Evolutionary conservation across 1,140 invertebrate species (phyloP).

Genomic region (Hestina assimilis): DNA sequence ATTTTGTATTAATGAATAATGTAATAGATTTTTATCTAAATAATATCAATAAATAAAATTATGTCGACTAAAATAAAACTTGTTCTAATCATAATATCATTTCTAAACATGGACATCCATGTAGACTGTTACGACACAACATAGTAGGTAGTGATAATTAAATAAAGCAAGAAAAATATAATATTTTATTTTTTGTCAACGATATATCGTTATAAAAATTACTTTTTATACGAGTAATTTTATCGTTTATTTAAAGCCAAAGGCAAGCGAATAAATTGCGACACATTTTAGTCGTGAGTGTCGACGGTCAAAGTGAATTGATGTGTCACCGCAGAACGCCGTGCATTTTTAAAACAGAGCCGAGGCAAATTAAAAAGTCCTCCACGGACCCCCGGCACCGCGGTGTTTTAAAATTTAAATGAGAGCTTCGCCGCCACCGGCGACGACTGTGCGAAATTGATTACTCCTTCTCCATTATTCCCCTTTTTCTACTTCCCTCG

Average conservation of each 20-base stretch:
- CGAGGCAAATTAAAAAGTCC: slow-evolving; percentile 75
- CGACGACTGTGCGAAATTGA: slow-evolving; percentile 76
- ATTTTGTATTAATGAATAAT: background rate
- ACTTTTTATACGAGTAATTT: too few species aligned
- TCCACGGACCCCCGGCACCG: slow-evolving; percentile 58
- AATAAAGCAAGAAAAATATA: too few species aligned
- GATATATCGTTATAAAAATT: too few species aligned
- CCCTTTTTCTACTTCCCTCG: slow-evolving; percentile 73
- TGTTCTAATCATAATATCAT: slow-evolving; percentile 8
- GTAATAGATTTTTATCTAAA: slow-evolving; percentile 10
- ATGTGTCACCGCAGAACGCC: slow-evolving; percentile 68
- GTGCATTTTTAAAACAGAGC: slow-evolving; percentile 73
- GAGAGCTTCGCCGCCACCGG: slow-evolving; percentile 64
- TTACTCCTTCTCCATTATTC: slow-evolving; percentile 77
- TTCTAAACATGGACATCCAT: slow-evolving; percentile 3
- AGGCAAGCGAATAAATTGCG: slow-evolving; percentile 17
- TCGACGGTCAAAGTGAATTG: slow-evolving; percentile 67
- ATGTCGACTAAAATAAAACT: slow-evolving; percentile 10
- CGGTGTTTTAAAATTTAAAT: slow-evolving; percentile 78
- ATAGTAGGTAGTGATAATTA: too few species aligned
- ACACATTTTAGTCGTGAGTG: slow-evolving; percentile 20
- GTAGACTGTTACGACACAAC: slow-evolving; percentile 1
- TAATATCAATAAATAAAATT: slow-evolving; percentile 8
- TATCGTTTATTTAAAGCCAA: background rate
- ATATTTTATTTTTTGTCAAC: background rate